Conservation (phyloP, 2,797 vertebrate species). For the Pelobates cultripes region DNA sequence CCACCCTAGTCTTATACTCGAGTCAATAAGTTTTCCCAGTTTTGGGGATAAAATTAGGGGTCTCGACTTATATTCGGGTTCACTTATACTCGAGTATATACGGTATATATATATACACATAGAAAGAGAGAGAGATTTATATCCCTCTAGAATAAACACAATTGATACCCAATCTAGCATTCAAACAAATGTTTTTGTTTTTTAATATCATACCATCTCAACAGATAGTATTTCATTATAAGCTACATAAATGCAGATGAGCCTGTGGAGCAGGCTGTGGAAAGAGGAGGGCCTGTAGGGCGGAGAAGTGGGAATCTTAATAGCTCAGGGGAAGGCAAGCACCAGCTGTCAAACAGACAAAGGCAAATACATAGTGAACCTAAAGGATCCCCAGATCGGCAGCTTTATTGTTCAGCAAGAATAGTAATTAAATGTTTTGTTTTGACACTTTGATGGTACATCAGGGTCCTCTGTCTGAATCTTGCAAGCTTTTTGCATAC, state of each 20-base stretch:
- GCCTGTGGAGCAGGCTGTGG: conserved; percentile 24
- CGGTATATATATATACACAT: no score
- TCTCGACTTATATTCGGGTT: no score
- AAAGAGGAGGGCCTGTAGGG: conserved; percentile 34
- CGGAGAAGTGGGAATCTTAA: conserved; percentile 48
- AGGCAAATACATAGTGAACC: conserved; percentile 46
- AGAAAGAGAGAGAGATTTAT: no score
- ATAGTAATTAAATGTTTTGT: conserved; percentile 55
- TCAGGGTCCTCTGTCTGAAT: conserved; percentile 31
- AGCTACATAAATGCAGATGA: conserved; percentile 14
- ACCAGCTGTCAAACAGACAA: conserved; percentile 54
- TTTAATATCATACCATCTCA: conserved; percentile 17
- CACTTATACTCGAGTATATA: no score
- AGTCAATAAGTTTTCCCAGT: no score
- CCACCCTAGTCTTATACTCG: no score
- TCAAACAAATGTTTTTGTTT: not conserved
- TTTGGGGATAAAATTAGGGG: no score
- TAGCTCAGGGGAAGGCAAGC: conserved; percentile 44
- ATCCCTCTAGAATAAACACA: no score
- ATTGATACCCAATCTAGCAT: no score
- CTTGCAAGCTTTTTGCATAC: conserved; percentile 36
- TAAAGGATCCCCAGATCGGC: conserved; percentile 42
- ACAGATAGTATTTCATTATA: conserved; percentile 4
- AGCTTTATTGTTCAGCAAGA: conserved; percentile 51
- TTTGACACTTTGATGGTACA: conserved; percentile 50